These are phyloP conservation scores for Hycleus cichorii DNA, from an alignment of 1,140 invertebrate genomes.

Conservation along the genomic window DNA sequence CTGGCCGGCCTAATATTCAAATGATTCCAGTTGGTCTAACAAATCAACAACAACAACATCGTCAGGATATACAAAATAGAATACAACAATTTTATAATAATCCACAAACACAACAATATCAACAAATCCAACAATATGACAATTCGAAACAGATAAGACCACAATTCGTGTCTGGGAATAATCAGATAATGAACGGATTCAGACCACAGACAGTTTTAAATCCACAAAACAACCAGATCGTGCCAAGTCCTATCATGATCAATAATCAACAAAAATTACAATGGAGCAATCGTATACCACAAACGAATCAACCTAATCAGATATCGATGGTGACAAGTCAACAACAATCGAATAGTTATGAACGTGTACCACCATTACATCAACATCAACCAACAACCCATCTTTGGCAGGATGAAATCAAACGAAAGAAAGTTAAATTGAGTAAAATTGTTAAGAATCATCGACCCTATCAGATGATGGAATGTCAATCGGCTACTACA, in stretches of 20 bases:
- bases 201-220: conserved; percentile 18
- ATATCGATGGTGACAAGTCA: conserved; percentile 16
- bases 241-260: conserved; percentile 13
- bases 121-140: conserved; percentile 33
- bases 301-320: conserved; percentile 14
- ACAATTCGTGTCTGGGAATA: conserved; percentile 38
- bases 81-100: conserved; percentile 37
- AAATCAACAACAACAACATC: conserved; percentile 27
- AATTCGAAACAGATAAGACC: conserved; percentile 47
- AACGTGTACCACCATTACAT: conserved; percentile 60
- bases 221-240: conserved; percentile 26
- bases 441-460: conserved; percentile 52
- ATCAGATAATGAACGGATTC: conserved; percentile 27
- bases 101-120: conserved; percentile 16
- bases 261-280: conserved; percentile 20
- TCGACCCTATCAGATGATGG: conserved; percentile 41
- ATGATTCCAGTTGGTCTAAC: conserved; percentile 29
- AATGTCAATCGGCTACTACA: conserved; percentile 20
- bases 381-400: conserved; percentile 55
- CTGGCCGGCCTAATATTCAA: conserved; percentile 35
- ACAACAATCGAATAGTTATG: conserved; percentile 43
- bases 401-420: conserved; percentile 55
- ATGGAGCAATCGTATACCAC: conserved; percentile 18
- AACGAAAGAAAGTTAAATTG: conserved; percentile 55
- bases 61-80: conserved; percentile 37